A percentile compares a stretch with the other conserved stretches of the same genome.
Evolutionary conservation across 2,888 invertebrate species (phyloP).

Genomic region (Yponomeuta cagnagella): DNA sequence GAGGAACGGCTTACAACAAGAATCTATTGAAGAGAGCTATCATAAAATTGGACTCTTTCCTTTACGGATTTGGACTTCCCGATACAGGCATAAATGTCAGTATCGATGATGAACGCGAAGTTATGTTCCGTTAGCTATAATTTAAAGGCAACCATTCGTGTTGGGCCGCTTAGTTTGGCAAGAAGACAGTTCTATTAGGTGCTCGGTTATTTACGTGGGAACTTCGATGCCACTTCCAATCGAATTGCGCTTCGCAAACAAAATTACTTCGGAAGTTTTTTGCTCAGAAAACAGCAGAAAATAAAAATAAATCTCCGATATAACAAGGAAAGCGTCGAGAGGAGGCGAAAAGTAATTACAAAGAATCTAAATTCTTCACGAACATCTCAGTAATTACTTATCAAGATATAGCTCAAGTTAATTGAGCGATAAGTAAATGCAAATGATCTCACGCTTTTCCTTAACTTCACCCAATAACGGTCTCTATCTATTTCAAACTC

Average conservation of each 20-base stretch:
- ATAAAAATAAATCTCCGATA: background rate
- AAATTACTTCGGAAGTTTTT: background rate
- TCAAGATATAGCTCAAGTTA: background rate
- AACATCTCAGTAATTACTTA: background rate
- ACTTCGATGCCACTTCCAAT: conserved; percentile 5
- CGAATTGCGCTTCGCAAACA: background rate
- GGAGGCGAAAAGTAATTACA: background rate
- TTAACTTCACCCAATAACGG: background rate
- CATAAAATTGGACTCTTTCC: background rate
- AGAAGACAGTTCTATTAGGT: background rate
- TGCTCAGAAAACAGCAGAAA: background rate
- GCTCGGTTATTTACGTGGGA: conserved; percentile 8
- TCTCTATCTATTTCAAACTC: background rate
- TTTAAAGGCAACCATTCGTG: background rate
- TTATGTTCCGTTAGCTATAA: background rate
- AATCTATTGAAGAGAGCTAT: conserved; percentile 5
- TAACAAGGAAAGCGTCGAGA: background rate
- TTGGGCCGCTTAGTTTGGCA: background rate
- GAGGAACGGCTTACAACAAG: background rate
- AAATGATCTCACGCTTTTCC: background rate
- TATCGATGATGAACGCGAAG: conserved; percentile 4
- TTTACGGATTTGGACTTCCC: background rate
- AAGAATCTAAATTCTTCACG: background rate
- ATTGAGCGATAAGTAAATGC: background rate
- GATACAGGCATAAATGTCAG: background rate